Evolutionary conservation across 1,140 invertebrate species (phyloP).

Genomic region (Drosophila paulistorum): DNA sequence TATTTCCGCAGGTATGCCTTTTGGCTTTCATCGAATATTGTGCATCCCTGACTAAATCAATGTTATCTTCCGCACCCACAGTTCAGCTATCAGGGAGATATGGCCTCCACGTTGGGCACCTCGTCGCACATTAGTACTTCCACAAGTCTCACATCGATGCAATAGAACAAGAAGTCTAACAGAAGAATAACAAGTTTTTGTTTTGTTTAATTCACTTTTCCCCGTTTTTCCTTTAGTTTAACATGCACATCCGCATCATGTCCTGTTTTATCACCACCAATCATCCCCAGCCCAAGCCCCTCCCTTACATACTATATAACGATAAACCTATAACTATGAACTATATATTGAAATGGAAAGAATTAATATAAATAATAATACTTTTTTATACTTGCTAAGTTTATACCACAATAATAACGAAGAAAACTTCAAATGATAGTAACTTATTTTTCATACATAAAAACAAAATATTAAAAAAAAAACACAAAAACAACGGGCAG

Average conservation of each 20-base stretch:
- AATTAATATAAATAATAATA: slow-evolving; percentile 52
- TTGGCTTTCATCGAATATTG: background rate
- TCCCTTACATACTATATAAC: slow-evolving; percentile 42
- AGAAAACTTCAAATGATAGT: slow-evolving; percentile 61
- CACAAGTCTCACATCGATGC: slow-evolving; percentile 82
- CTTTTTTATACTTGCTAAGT: slow-evolving; percentile 61
- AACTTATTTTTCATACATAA: slow-evolving; percentile 70
- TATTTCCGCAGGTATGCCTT: slow-evolving; percentile 84
- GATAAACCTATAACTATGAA: slow-evolving; percentile 67
- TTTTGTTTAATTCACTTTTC: slow-evolving; percentile 23
- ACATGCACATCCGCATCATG: slow-evolving; percentile 59
- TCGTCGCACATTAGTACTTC: slow-evolving; percentile 83
- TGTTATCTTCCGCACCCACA: slow-evolving; percentile 65
- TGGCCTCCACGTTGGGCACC: slow-evolving; percentile 84
- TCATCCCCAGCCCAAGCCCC: background rate
- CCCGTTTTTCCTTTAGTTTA: slow-evolving; percentile 12
- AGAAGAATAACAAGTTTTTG: slow-evolving; percentile 32
- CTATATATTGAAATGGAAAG: slow-evolving; percentile 62
- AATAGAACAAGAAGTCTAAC: slow-evolving; percentile 72
- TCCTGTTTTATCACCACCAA: slow-evolving; percentile 60
- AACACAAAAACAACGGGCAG: slow-evolving; percentile 26
- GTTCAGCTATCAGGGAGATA: slow-evolving; percentile 87
- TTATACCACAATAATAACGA: slow-evolving; percentile 65
- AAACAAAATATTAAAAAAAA: slow-evolving; percentile 31
- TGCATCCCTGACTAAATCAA: background rate